Evolutionary conservation across 2,113 vertebrate genomes (phyloP).

Genomic region (Cryptotis parvus): DNA sequence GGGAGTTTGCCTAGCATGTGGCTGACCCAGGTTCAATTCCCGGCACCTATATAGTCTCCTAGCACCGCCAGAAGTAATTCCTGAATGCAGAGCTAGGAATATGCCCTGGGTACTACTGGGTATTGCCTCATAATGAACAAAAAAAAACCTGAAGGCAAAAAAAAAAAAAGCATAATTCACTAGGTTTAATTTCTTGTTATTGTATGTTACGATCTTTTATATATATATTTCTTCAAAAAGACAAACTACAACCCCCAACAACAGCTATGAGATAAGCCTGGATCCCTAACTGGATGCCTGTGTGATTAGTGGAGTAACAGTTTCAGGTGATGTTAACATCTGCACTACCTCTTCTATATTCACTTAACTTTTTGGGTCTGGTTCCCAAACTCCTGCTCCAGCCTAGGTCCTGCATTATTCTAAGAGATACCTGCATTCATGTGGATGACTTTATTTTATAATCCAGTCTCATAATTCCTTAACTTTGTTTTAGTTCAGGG

Average conservation of each 20-base stretch:
- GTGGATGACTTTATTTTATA: constrained; percentile 43
- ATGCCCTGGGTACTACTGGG: no score
- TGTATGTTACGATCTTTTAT: no score
- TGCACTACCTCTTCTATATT: neutral
- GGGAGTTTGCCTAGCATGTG: no score
- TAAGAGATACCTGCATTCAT: neutral
- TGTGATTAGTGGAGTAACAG: neutral
- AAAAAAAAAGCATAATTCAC: constrained; percentile 24
- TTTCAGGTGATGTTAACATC: constrained; percentile 37
- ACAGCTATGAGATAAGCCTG: neutral
- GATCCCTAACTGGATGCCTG: neutral
- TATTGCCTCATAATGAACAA: no score
- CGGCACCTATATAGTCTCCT: no score
- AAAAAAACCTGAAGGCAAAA: no score
- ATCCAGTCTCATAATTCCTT: neutral
- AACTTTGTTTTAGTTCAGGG: constrained; percentile 33
- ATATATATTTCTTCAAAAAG: constrained; percentile 16
- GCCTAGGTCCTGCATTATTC: neutral
- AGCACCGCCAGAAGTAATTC: no score
- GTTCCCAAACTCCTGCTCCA: neutral
- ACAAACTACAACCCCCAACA: constrained; percentile 41
- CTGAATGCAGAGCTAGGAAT: no score
- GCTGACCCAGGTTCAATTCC: no score
- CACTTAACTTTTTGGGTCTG: constrained; percentile 10
- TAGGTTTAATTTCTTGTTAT: constrained; percentile 11